Evolutionary conservation across 2,888 invertebrate species (phyloP), one percentile per base, ranked within the genome.

Genomic region (Abrostola tripartita): DNA sequence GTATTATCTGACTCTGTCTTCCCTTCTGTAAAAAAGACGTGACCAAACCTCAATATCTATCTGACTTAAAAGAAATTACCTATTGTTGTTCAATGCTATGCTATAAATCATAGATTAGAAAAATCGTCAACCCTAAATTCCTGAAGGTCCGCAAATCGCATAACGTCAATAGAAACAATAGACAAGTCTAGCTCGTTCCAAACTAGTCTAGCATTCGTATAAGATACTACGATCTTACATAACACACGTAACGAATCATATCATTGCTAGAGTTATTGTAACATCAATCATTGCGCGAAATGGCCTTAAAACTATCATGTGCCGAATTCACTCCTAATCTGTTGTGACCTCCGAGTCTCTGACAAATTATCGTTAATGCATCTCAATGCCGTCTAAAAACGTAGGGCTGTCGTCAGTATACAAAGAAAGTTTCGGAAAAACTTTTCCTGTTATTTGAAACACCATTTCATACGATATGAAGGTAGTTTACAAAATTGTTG

Each of bases 191-290:
- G 41, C 41, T 41, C 6, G 8, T 7, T 42, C 10, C 44, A 44
- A 44, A 12, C 24, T 24, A 44, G 14, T 37, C 8, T 12, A 54
- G 42, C 50, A 61, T 53, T 54, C 44, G 14, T 52, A 11, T 58
- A 54, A 61, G 47, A 63, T 75, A 76, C 76, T 70, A 70, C 74
- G 71, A 71, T 68, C 60, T 69, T 76, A 65, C 71, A 75, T 84
- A 81, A 80, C 76, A 62, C 69, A 66, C 65, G 60, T 54, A 76
- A 65, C 69, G 24, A 58, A 52, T 57, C 52, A 54, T 66, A 76
- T 78, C 92, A 91, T 88, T 91, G 92, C 89, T 91, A 90, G 88
- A 90, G 85, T 78, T 82, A 90, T 91, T 87, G 86, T 82, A 76
- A 84, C 84, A 82, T 88, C 89, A 90, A 87, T 86, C 86, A 86